These are phyloP conservation scores for Acholoe squamosa DNA, from an alignment of 2,888 invertebrate species.

Conservation along the genomic window DNA sequence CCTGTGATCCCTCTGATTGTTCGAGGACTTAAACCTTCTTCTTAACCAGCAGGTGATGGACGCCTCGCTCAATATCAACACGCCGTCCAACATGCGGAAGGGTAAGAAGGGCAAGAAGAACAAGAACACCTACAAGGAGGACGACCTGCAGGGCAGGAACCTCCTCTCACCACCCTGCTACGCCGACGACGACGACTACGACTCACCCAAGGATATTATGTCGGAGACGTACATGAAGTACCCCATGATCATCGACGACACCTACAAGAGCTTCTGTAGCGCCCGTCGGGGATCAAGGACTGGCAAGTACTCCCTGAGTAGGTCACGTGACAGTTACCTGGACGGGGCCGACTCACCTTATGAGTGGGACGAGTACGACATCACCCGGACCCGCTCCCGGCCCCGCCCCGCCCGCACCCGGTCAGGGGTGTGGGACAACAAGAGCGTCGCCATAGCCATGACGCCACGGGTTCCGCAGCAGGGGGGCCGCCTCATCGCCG, in stretches of 20 bases:
- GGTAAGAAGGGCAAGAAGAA: constrained; percentile 60
- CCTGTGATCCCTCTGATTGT: no score
- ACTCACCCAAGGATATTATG: constrained; percentile 49
- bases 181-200: constrained; percentile 59
- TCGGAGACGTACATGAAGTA: constrained; percentile 41
- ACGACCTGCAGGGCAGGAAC: constrained; percentile 61
- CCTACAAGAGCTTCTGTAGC: constrained; percentile 49
- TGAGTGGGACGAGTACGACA: constrained; percentile 61
- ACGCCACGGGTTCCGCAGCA: constrained; percentile 33
- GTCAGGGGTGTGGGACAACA: constrained; percentile 61
- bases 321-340: constrained; percentile 43
- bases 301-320: constrained; percentile 9
- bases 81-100: constrained; percentile 59
- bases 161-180: constrained; percentile 59
- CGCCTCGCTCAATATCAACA: constrained; percentile 47
- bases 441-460: constrained; percentile 38
- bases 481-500: neutral
- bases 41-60: constrained; percentile 49
- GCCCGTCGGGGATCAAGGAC: constrained; percentile 30
- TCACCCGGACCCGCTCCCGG: neutral
- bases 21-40: no score
- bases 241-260: constrained; percentile 54
- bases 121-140: constrained; percentile 62
- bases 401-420: constrained; percentile 50
- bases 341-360: constrained; percentile 56